A percentile compares a stretch with the other conserved stretches of the same genome.
Evolutionary conservation across 2,113 vertebrate species (phyloP).

Genomic region (Ctenodactylus gundi): DNA sequence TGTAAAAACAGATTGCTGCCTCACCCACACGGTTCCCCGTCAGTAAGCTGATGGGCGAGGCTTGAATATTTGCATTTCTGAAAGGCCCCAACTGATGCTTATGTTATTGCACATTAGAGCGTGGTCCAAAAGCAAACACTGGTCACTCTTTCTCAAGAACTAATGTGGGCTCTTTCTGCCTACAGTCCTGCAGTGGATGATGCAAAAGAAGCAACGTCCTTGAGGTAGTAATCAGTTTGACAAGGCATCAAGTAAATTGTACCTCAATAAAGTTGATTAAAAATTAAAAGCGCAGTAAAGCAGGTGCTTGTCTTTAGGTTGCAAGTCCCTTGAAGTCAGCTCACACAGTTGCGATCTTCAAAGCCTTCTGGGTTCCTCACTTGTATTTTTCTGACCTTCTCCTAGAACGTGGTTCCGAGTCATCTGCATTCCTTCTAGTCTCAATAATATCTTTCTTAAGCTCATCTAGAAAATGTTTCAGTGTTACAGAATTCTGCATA

Average conservation of each 20-base stretch:
- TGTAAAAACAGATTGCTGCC: not conserved
- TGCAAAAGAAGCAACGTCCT: not conserved
- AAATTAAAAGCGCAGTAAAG: not conserved
- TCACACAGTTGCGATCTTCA: not conserved
- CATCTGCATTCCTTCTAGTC: not conserved
- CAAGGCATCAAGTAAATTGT: not conserved
- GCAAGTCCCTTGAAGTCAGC: not conserved
- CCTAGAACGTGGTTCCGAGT: not conserved
- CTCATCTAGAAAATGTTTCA: not conserved
- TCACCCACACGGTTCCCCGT: not conserved
- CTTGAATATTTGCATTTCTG: not conserved
- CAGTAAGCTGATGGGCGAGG: fast-evolving
- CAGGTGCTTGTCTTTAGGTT: not conserved
- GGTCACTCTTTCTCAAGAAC: not conserved
- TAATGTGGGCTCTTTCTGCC: not conserved
- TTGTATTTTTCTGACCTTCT: not conserved
- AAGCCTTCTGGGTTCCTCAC: too few relatives aligned
- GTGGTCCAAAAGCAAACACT: not conserved
- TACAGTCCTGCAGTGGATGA: not conserved
- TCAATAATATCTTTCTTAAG: not conserved
- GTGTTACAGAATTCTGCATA: not conserved
- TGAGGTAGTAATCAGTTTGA: not conserved
- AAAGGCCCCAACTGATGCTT: not conserved
- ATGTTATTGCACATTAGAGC: not conserved
- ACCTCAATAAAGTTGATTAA: slow-evolving; percentile 1